Evolutionary conservation across 2,888 invertebrate species (phyloP), one percentile per base, ranked within the genome.

Genomic region (Dugesia japonica): DNA sequence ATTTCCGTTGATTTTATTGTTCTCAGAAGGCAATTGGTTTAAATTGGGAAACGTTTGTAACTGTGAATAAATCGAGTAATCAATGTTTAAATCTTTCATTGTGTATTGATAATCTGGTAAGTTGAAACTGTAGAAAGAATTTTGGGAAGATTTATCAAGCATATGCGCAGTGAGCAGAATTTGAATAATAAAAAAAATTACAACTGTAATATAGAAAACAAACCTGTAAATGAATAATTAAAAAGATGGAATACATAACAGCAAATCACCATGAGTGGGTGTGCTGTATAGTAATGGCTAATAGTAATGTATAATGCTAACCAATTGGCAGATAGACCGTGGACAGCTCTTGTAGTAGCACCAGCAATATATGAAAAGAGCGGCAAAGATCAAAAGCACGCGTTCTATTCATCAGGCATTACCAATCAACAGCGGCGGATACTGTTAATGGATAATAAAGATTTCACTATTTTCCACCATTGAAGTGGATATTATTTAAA

Each of bases 181-280:
- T 56, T 56, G 23, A 56, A 56, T 56, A 56, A 56, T 56, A 56
- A 56, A 56, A 56, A 56, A 56, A 56, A 9, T n/a, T 56, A 56
- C 56, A 23, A 56, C 56, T 31, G 31, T 7, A 7, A 31, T 31
- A 31, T 13, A n/a, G n/a, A n/a, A 56, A 56, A 56, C 56, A 56
- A 23, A 56, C 56, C 56, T 56, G 56, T 56, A 56, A 56, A 56
- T 56, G 56, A 56, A 56, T 56, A 56, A 56, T 56, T 56, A 23
- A 56, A 38, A 23, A 56, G 56, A 56, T 56, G 56, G 56, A 56
- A 56, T 56, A 56, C 23, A 56, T 56, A n/a, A n/a, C 56, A 56
- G 56, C 56, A 56, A 56, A 56, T 56, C 56, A 56, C 56, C 56
- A 56, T n/a, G 56, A 56, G 56, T 56, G 56, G 56, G 56, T 56